These are phyloP conservation scores for Stegophylla sp. DNA, from an alignment of 2,888 invertebrate species.

Conservation along the genomic window DNA sequence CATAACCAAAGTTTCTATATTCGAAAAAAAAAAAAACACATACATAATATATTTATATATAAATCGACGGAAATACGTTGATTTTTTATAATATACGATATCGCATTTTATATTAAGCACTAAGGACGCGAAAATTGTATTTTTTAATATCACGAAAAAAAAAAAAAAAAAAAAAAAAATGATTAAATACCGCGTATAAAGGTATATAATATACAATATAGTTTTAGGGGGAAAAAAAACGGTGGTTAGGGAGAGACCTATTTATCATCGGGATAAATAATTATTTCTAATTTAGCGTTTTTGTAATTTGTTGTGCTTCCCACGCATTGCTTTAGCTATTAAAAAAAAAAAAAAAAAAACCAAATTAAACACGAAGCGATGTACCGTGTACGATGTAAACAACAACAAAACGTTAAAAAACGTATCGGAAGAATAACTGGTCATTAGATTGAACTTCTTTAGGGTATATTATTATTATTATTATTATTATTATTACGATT, in stretches of 20 bases:
- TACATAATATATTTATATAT: constrained; percentile 14
- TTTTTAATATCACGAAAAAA: constrained; percentile 41
- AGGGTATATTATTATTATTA: constrained; percentile 6
- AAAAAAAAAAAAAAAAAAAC: background rate
- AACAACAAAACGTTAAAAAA: background rate
- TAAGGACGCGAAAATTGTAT: constrained; percentile 35
- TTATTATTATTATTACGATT: too few relatives aligned
- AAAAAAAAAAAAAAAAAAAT: constrained; percentile 5
- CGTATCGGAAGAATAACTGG: constrained; percentile 6
- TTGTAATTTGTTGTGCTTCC: constrained; percentile 22
- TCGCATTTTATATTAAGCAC: constrained; percentile 49
- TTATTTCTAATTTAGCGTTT: constrained; percentile 28
- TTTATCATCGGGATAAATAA: constrained; percentile 34
- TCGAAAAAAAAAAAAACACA: constrained; percentile 28
- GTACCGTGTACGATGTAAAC: background rate
- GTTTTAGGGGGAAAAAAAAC: constrained; percentile 26
- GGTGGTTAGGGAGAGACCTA: constrained; percentile 45
- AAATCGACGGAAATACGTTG: constrained; percentile 24
- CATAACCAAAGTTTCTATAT: background rate
- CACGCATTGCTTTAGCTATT: constrained; percentile 31
- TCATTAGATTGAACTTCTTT: constrained; percentile 42
- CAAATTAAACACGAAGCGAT: background rate
- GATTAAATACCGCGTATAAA: constrained; percentile 14
- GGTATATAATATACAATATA: constrained; percentile 1
- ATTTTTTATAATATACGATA: constrained; percentile 27